Percentiles rank a stretch among this genome's conserved stretches.
Conservation (phyloP, 2,888 invertebrate species). For the Ormyrus rosae region DNA sequence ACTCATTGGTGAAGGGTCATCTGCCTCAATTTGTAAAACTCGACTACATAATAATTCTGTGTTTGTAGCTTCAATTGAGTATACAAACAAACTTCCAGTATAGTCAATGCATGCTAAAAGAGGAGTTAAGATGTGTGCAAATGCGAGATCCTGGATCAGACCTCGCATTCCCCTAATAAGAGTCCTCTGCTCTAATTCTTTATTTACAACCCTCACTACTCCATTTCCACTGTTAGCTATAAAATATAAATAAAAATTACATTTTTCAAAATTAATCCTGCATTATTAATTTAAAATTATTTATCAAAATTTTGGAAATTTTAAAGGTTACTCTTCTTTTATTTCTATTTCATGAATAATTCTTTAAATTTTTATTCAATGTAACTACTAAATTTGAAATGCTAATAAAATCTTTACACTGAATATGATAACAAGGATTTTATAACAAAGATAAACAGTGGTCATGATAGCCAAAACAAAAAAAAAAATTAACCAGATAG, state of each 20-base stretch:
- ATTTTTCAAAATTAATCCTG: slow-evolving; percentile 10
- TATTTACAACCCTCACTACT: slow-evolving; percentile 90
- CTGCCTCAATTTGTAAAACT: slow-evolving; percentile 80
- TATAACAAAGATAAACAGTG: no score
- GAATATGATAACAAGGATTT: no score
- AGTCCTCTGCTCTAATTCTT: slow-evolving; percentile 84
- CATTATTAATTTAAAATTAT: not conserved
- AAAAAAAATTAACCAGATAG: no score
- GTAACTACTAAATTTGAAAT: no score
- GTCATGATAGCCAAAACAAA: no score
- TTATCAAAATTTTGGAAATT: no score
- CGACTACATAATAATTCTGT: slow-evolving; percentile 77
- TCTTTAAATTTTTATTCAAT: no score
- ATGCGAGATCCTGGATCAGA: slow-evolving; percentile 92
- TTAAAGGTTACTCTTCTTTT: no score
- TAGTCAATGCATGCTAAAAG: slow-evolving; percentile 93
- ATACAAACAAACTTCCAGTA: slow-evolving; percentile 88
- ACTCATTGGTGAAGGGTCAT: slow-evolving; percentile 75
- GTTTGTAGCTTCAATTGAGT: slow-evolving; percentile 82
- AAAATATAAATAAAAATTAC: slow-evolving; percentile 9
- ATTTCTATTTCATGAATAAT: no score
- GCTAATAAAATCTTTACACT: no score
- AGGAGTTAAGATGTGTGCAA: slow-evolving; percentile 89
- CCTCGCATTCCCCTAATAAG: slow-evolving; percentile 92
- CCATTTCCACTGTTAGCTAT: slow-evolving; percentile 77